Conservation (phyloP, 2,888 invertebrate species). For the Caenorhabditis virilis region DNA sequence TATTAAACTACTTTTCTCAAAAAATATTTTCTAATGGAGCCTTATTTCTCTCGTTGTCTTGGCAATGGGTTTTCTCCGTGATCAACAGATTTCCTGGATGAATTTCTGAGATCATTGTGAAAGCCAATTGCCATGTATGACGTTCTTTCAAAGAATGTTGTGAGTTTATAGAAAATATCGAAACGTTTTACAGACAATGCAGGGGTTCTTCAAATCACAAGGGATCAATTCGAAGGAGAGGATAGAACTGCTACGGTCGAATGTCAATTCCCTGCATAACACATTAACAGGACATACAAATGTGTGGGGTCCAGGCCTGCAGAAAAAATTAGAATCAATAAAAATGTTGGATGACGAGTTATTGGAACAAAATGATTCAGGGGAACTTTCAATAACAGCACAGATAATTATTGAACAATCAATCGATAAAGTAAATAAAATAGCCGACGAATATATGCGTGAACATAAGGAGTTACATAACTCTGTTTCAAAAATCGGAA, state of each 20-base stretch:
- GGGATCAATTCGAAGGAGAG: too few relatives aligned
- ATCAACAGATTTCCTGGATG: slow-evolving; percentile 50
- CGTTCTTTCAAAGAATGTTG: too few relatives aligned
- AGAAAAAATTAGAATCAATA: neutral
- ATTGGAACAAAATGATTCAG: slow-evolving; percentile 1
- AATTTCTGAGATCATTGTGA: slow-evolving; percentile 62
- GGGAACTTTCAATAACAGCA: slow-evolving; percentile 46
- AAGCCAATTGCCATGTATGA: slow-evolving; percentile 52
- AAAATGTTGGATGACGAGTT: slow-evolving; percentile 28
- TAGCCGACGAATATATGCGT: slow-evolving; percentile 24
- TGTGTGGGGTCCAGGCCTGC: neutral
- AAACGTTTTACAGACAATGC: too few relatives aligned
- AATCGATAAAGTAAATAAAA: slow-evolving; percentile 6
- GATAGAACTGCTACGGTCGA: neutral
- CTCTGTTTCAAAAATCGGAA: slow-evolving; percentile 87
- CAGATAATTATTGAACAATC: slow-evolving; percentile 48
- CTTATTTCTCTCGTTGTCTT: slow-evolving; percentile 2
- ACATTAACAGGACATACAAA: neutral
- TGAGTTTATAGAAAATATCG: too few relatives aligned
- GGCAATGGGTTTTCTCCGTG: slow-evolving; percentile 57
- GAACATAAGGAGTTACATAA: slow-evolving; percentile 80
- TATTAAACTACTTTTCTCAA: neutral
- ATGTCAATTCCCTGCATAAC: neutral
- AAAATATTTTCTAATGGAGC: slow-evolving; percentile 1
- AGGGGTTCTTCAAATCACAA: too few relatives aligned